Base-by-base conservation (phyloP, 2,797 vertebrate genomes). In the Mormyrus hasselquistii region DNA sequence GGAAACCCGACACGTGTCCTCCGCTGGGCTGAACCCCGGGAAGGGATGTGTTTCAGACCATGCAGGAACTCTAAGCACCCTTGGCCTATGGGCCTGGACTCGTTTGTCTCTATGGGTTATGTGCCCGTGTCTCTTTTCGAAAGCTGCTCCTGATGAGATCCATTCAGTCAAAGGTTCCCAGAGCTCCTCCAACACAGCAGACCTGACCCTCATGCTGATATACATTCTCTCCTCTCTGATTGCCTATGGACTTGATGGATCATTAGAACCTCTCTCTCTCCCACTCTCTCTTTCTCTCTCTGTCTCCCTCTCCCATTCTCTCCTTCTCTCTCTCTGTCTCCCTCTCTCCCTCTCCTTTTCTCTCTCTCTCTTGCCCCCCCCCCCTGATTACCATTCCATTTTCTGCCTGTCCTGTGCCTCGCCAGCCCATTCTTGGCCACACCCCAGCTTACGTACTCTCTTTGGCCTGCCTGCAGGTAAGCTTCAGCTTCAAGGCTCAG, bases 361-460 rank as follows among this genome's bases (percentile, higher is more conserved):
- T n/a, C 41, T 9, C 7, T 50, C 19, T 25, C n/a, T 1, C 16
- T 34, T 29, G 25, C n/a, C 5, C 44, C 16, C 79, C 41, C 44
- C 41, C 19, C 19, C 1, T 6, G 41, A 47, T 25, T 47, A 25
- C 16, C 91, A 90, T 65, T 62, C 82, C 91, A 89, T 92, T 88
- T 90, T 93, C 62, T 92, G 88, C 92, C 92, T 94, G 91, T 83
- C 41, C 85, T 57, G 47, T 55, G 62, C 53, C 3, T 91, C 91
- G 92, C 90, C 94, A 95, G 95, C 93, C 94, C 89, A 92, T 90
- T 95, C 93, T 96, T 93, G 96, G 96, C 94, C 95, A 93, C 96
- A 95, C 97, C 93, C 95, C 96, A 94, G 91, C 95, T 94, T 97
- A 97, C 97, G 95, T 96, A 91, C 95, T 97, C 94, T 97, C 94